A percentile compares a stretch with the other conserved stretches of the same genome.
Evolutionary conservation across 1,140 invertebrate species (phyloP).

Genomic region (Holotrichia oblita): DNA sequence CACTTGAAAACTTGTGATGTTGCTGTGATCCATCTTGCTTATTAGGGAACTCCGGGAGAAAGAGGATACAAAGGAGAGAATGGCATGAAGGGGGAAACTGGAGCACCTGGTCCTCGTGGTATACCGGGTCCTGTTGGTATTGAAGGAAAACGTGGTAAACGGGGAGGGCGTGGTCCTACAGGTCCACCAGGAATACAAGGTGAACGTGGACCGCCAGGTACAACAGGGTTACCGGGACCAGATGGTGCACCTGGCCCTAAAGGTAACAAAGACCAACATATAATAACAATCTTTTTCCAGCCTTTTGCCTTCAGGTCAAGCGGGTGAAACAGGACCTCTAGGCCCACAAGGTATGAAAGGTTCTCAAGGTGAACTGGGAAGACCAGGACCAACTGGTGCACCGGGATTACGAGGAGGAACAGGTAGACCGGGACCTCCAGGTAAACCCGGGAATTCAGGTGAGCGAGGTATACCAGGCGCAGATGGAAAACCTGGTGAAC

Average conservation of each 20-base stretch:
- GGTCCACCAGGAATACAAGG: constrained; percentile 78
- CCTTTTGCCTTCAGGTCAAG: constrained; percentile 63
- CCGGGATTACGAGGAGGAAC: constrained; percentile 75
- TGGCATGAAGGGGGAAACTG: constrained; percentile 76
- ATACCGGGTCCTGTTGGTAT: constrained; percentile 74
- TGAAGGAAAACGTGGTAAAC: constrained; percentile 81
- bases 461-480: constrained; percentile 80
- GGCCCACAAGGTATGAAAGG: constrained; percentile 77
- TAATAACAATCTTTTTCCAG: neutral
- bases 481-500: constrained; percentile 80
- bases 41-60: constrained; percentile 77
- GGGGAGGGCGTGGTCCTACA: constrained; percentile 76
- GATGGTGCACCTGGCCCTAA: constrained; percentile 78
- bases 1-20: no score
- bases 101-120: constrained; percentile 73
- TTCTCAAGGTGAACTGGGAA: constrained; percentile 73
- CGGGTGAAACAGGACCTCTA: constrained; percentile 70
- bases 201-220: constrained; percentile 73
- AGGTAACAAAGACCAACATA: constrained; percentile 59
- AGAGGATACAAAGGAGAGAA: constrained; percentile 76
- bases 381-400: constrained; percentile 73
- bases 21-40: no score
- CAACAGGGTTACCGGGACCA: constrained; percentile 76
- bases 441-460: constrained; percentile 76
- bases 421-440: constrained; percentile 72